Evolutionary conservation across 2,888 invertebrate genomes (phyloP), one percentile per base, ranked within the genome.

Genomic region (Rapana venosa): DNA sequence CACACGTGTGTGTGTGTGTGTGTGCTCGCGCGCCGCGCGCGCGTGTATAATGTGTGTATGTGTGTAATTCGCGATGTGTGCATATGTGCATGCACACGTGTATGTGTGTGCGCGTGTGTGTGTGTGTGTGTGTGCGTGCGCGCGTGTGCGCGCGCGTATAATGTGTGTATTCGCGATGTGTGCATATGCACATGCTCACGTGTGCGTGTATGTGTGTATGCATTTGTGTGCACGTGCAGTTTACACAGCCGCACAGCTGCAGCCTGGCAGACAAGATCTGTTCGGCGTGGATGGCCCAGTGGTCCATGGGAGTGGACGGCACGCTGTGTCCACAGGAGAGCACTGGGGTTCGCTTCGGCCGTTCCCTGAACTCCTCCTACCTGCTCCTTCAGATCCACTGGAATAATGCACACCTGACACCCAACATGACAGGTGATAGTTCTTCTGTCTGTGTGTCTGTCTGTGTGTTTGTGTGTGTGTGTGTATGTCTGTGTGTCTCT

Each of bases 371-470:
- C 36, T 91, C 91, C 30, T 91, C 90, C 30, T 91, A 93, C 32
- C 74, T 95, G 26, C 87, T 93, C 0, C 88, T 95, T 22, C 94
- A 95, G 91, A 92, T 94, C 17, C 95, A 95, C 90, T 94, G 94
- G 94, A 94, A 94, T 88, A 95, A 95, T 83, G 91, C 91, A n/a
- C 86, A 88, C 15, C 61, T 87, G 32, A 56, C 56, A 1, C 26
- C 66, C 0, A 92, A 92, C 58, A 74, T 91, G 56, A 91, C 92
- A 90, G 94, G 94, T 93, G 77, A 74, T n/a, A n/a, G 32, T 32
- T 36, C 36, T 36, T 83, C 2, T 83, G 22, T 83, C 5, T 0
- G 79, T 32, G 32, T 32, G 79, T 81, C 15, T 36, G 81, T 81
- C 22, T 22, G n/a, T 81, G 81, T 81, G 36, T 35, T 17, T 36